phyloP scores from a whole-genome alignment of 2,113 vertebrate species.

The Calidris pygmaea region DNA sequence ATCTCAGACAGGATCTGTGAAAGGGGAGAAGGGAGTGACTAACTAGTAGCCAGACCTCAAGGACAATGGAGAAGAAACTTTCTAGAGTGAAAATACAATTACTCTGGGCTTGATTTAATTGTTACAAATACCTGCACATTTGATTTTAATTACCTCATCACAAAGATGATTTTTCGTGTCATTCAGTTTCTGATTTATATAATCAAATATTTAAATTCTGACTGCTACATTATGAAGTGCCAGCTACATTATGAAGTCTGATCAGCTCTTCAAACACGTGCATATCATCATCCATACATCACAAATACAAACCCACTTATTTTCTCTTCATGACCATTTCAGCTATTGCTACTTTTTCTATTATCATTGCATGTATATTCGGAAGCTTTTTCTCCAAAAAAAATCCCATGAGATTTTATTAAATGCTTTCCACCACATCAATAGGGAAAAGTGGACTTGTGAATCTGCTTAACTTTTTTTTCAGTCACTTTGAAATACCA shows the following conservation, averaged over 20 bases:
- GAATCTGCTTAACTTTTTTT: background rate
- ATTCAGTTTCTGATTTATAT: background rate
- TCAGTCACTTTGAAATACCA: background rate
- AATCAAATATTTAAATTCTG: conserved; percentile 40
- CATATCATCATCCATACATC: background rate
- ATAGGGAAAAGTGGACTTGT: background rate
- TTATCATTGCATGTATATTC: background rate
- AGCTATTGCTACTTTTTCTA: background rate
- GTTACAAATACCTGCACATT: background rate
- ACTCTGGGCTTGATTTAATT: background rate
- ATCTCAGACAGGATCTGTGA: background rate
- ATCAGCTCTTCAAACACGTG: background rate
- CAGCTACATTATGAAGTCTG: conserved; percentile 5
- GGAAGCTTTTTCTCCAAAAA: background rate
- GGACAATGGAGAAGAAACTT: background rate
- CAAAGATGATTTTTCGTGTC: background rate
- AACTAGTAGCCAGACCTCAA: background rate
- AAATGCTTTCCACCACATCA: background rate
- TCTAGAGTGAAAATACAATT: background rate
- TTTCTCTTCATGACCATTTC: background rate
- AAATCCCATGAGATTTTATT: background rate
- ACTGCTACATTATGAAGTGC: background rate
- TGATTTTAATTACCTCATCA: background rate
- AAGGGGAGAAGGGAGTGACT: background rate
- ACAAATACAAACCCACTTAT: background rate